Percentiles rank a stretch among this genome's conserved stretches.
These are phyloP conservation scores for Hetaerina americana DNA, from an alignment of 1,140 invertebrate genomes.

Conservation along the genomic window DNA sequence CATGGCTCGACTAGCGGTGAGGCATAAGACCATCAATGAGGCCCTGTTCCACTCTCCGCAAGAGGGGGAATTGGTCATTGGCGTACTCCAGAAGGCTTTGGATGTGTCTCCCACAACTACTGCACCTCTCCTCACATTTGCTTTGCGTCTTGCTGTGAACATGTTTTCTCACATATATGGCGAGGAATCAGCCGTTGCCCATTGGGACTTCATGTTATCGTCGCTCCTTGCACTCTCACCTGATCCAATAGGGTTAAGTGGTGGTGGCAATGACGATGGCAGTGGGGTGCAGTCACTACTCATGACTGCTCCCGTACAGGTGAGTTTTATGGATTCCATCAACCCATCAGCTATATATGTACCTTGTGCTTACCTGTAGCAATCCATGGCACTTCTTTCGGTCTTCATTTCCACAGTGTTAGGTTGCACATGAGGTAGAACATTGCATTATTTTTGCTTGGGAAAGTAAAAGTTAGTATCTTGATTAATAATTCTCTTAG, in stretches of 20 bases:
- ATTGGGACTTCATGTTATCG: slow-evolving; percentile 41
- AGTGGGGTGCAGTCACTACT: neutral
- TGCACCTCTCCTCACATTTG: slow-evolving; percentile 41
- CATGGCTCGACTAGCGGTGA: slow-evolving; percentile 61
- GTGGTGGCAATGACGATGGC: slow-evolving; percentile 3
- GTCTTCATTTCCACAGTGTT: too few species aligned
- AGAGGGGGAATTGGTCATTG: slow-evolving; percentile 17
- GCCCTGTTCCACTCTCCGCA: slow-evolving; percentile 33
- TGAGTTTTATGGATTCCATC: too few species aligned
- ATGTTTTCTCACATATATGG: slow-evolving; percentile 50
- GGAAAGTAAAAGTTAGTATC: too few species aligned
- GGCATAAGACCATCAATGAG: slow-evolving; percentile 45
- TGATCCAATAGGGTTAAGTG: too few species aligned
- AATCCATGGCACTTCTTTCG: too few species aligned
- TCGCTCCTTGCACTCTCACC: slow-evolving; percentile 33
- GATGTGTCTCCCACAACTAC: slow-evolving; percentile 22
- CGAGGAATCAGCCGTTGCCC: slow-evolving; percentile 41
- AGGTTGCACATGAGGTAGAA: too few species aligned
- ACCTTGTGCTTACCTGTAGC: too few species aligned
- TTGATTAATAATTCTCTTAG: too few species aligned
- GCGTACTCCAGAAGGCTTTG: slow-evolving; percentile 13
- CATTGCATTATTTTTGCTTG: too few species aligned
- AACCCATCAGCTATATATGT: too few species aligned
- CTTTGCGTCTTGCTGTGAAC: slow-evolving; percentile 62
- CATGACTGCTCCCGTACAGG: neutral